Evolutionary conservation across 35 echinoderm and acorn worm species (phyloP).

Genomic region (Chiridota heheva): DNA sequence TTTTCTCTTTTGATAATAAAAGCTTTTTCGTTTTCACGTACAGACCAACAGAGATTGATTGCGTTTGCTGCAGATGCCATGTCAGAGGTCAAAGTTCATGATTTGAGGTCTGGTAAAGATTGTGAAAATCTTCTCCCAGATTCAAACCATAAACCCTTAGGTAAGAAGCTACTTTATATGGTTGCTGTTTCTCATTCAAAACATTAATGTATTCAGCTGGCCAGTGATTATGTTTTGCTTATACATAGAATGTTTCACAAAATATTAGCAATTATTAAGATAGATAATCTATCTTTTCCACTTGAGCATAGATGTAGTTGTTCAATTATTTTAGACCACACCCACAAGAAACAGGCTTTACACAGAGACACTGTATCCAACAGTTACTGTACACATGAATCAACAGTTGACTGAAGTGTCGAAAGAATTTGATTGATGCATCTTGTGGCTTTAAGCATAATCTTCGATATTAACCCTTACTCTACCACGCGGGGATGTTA

Average conservation of each 20-base stretch:
- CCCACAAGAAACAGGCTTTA: no score
- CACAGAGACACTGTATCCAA: no score
- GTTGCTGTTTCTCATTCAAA: background rate
- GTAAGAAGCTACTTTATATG: slow-evolving; percentile 15
- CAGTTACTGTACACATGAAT: no score
- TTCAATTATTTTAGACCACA: no score
- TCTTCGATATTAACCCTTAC: no score
- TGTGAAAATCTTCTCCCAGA: background rate
- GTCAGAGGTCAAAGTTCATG: slow-evolving; percentile 50
- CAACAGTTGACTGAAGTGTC: no score
- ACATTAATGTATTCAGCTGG: background rate
- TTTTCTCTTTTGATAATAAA: background rate
- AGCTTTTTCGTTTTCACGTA: background rate
- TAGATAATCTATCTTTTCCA: background rate
- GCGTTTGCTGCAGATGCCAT: slow-evolving; percentile 38
- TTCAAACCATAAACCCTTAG: slow-evolving; percentile 36
- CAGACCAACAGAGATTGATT: background rate
- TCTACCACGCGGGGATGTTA: no score
- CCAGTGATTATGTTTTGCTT: background rate
- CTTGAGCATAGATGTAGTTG: no score
- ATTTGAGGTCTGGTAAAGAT: background rate
- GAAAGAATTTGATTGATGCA: no score
- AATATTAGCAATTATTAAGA: background rate
- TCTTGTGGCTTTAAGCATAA: no score
- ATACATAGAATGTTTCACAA: background rate